Percentiles rank a stretch among this genome's conserved stretches.
phyloP scores from a whole-genome alignment of 37 sponge, comb jelly and placozoan genomes.

The Corticium candelabrum region DNA sequence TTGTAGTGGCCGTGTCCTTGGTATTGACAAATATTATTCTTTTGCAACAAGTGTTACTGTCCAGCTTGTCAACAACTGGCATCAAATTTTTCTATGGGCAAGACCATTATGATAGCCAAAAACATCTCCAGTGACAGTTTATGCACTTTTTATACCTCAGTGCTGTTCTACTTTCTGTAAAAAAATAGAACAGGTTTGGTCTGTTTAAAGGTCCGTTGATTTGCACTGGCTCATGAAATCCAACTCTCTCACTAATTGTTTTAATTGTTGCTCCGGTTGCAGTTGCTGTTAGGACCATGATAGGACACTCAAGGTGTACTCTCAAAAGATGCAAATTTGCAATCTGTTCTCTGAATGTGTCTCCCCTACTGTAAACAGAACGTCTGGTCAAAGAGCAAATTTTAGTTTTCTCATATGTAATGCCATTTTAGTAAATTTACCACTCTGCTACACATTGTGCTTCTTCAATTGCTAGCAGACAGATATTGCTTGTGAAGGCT shows the following conservation, averaged over 20 bases:
- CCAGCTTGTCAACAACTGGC: not conserved
- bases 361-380: too few species aligned
- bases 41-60: not conserved
- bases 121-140: not conserved
- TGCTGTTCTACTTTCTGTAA: too few species aligned
- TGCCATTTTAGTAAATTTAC: too few species aligned
- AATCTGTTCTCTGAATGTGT: not conserved
- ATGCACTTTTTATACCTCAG: too few species aligned
- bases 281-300: not conserved
- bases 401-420: too few species aligned
- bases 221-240: not conserved
- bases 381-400: too few species aligned
- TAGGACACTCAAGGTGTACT: not conserved
- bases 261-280: not conserved
- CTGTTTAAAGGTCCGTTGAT: not conserved
- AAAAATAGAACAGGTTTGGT: not conserved
- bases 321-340: not conserved
- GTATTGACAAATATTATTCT: not conserved
- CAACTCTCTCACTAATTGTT: not conserved
- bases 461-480: not conserved
- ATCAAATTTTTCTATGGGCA: not conserved
- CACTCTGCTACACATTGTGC: not conserved
- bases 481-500: not conserved
- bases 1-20: not conserved
- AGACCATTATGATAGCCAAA: not conserved